Evolutionary conservation across 2,113 vertebrate species (phyloP), one percentile per base, ranked within the genome.

Genomic region (Erythrocercus mccallii): DNA sequence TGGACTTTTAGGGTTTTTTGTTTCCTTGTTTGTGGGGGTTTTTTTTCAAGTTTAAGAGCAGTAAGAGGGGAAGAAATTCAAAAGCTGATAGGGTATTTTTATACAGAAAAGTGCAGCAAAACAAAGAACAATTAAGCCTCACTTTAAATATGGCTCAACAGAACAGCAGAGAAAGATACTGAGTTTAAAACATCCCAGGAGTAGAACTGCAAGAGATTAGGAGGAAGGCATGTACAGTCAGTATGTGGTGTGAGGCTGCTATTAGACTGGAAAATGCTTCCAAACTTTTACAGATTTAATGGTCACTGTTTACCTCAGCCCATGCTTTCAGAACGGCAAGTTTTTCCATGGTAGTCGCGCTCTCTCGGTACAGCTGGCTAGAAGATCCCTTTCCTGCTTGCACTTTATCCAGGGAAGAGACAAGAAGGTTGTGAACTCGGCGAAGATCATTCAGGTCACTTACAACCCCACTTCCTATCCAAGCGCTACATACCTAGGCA

Each of bases 381-480:
- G 98, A 99, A 31, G 99, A 99, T 68, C 99, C 98, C 90, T 99
- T 99, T 89, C 99, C 99, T 37, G 99, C 97, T 97, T 99, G 99
- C 85, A 99, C 98, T 97, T 99, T 99, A 97, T 99, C 99, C 98
- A 99, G 97, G 35, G 99, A 99, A 57, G 99, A 99, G 82, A 99
- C 99, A 40, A 99, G 98, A 64, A 99, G 98, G 95, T 99, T 99
- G 98, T 99, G 99, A 90, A 99, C 99, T 77, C 99, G 98, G 42
- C 99, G 99, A 45, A 99, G 99, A 96, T 99, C 99, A 28, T 99
- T 99, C 92, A 99, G 98, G 97, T 99, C 99, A 91, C 99, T 99
- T 85, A 99, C 99, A 33, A 99, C 99, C 16, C 99, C 99, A 69
- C 99, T 99, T 86, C 99, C 99, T 45, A 99, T 99, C 99, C 99